phyloP scores from a whole-genome alignment of 2,888 invertebrate species.

The Dendrolimus houi region DNA sequence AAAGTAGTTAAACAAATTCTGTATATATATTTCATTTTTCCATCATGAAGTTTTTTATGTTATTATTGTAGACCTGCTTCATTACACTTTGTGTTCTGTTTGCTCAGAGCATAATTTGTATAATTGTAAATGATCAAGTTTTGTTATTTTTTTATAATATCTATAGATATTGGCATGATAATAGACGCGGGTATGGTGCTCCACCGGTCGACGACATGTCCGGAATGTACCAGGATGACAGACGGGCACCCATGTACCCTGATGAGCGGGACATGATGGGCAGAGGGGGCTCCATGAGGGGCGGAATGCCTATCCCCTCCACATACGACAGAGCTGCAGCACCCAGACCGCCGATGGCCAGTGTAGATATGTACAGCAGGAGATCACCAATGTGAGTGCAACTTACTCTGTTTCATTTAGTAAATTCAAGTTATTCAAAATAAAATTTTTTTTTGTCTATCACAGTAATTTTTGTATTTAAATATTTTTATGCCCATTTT shows the following conservation, averaged over 20 bases:
- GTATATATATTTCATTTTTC: no score
- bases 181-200: constrained; percentile 16
- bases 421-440: neutral
- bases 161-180: constrained; percentile 4
- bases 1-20: no score
- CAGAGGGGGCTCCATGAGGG: constrained; percentile 31
- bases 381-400: constrained; percentile 58
- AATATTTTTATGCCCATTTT: neutral
- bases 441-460: neutral
- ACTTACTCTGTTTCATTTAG: neutral
- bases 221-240: constrained; percentile 38
- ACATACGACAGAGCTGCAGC: constrained; percentile 52
- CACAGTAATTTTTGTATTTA: neutral
- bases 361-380: constrained; percentile 69
- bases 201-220: constrained; percentile 27
- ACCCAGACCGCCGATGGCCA: constrained; percentile 46
- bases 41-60: no score
- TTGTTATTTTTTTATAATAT: neutral
- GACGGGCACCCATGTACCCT: constrained; percentile 44
- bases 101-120: no score
- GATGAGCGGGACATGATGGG: constrained; percentile 57
- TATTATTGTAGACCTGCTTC: no score
- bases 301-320: constrained; percentile 32
- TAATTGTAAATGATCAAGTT: neutral
- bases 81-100: no score